Evolutionary conservation across 2,797 vertebrate genomes (phyloP).

Genomic region (Sebastes dallii): DNA sequence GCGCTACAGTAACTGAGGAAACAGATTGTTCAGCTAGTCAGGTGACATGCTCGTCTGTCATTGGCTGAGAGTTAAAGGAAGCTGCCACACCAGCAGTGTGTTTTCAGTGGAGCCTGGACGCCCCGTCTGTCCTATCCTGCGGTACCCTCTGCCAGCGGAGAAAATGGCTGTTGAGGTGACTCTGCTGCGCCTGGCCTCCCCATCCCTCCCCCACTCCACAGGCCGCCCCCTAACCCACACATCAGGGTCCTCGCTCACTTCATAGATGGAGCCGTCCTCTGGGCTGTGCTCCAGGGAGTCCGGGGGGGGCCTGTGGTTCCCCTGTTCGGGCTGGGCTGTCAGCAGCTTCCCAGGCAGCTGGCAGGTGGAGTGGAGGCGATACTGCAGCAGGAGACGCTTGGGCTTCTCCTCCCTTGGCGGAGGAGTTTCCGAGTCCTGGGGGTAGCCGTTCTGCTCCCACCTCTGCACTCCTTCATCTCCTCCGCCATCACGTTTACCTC

Average conservation of each 20-base stretch:
- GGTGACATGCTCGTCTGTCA: neutral
- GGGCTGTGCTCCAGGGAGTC: constrained; percentile 79
- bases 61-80: constrained; percentile 84
- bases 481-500: constrained; percentile 10
- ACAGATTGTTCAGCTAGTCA: neutral
- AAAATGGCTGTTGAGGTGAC: constrained; percentile 88
- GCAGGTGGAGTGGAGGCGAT: constrained; percentile 87
- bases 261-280: constrained; percentile 92
- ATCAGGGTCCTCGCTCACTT: constrained; percentile 89
- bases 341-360: constrained; percentile 90
- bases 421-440: neutral
- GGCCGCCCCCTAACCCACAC: constrained; percentile 87
- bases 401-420: constrained; percentile 71
- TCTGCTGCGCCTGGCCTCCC: constrained; percentile 78
- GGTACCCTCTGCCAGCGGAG: constrained; percentile 88
- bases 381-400: constrained; percentile 86
- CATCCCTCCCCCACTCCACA: constrained; percentile 17
- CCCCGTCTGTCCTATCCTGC: constrained; percentile 72
- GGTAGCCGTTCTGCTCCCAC: neutral
- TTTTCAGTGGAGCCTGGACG: constrained; percentile 74
- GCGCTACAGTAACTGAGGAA: neutral
- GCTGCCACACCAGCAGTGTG: constrained; percentile 91
- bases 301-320: fast-evolving
- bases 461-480: constrained; percentile 43
- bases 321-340: constrained; percentile 75